phyloP scores from a whole-genome alignment of 2,113 vertebrate genomes.

The Equus quagga region DNA sequence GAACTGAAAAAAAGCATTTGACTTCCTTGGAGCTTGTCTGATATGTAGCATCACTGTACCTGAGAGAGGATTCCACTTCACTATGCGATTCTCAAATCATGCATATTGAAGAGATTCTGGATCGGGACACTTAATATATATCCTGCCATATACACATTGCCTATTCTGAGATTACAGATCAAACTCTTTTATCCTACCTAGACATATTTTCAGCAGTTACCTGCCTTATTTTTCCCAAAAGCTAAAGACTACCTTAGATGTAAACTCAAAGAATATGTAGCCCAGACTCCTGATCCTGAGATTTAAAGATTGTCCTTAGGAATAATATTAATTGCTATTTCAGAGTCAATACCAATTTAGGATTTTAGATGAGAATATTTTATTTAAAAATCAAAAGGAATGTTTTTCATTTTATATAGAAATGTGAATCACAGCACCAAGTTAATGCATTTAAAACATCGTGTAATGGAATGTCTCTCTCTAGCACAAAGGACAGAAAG shows the following conservation, averaged over 20 bases:
- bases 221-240: not conserved
- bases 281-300: not conserved
- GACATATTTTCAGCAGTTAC: constrained; percentile 17
- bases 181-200: not conserved
- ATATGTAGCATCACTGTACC: not conserved
- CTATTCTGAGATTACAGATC: not conserved
- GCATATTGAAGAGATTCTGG: not conserved
- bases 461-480: constrained; percentile 36
- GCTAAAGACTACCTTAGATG: not conserved
- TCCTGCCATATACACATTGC: not conserved
- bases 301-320: constrained; percentile 26
- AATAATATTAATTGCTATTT: constrained; percentile 20
- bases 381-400: not conserved
- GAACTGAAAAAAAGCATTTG: not conserved
- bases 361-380: constrained; percentile 30
- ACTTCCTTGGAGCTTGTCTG: constrained; percentile 38
- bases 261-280: not conserved
- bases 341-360: not conserved
- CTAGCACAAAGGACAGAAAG: not conserved
- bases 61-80: not conserved
- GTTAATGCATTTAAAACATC: constrained; percentile 3
- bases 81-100: not conserved
- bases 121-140: not conserved
- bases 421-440: not conserved
- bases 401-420: constrained; percentile 18